phyloP scores from a whole-genome alignment of 1,140 invertebrate species.

The Kradibia gibbosae region DNA sequence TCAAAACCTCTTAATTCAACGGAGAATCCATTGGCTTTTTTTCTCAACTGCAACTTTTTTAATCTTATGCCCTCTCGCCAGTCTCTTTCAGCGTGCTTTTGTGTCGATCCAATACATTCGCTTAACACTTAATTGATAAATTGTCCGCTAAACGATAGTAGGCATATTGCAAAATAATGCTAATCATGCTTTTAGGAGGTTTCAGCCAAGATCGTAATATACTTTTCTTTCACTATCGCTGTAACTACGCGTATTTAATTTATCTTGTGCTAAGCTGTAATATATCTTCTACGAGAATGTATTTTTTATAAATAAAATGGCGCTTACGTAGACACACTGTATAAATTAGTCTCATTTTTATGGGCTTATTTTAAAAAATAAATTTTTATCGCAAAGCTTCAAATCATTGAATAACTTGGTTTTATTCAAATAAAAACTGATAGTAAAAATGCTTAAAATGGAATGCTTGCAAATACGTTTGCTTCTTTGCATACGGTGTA shows the following conservation, averaged over 20 bases:
- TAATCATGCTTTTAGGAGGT: not conserved
- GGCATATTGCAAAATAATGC: not conserved
- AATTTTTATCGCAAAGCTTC: not conserved
- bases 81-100: no score
- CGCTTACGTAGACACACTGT: not conserved
- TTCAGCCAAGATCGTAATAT: not conserved
- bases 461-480: no score
- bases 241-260: not conserved
- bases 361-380: no score
- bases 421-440: no score
- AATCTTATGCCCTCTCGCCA: no score
- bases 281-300: not conserved
- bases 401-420: not conserved
- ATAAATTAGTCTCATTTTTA: slow-evolving; percentile 13
- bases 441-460: not conserved
- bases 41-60: no score
- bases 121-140: no score
- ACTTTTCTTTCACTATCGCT: not conserved
- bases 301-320: not conserved
- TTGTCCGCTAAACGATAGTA: not conserved
- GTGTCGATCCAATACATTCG: no score
- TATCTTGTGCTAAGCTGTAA: not conserved
- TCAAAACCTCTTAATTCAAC: no score
- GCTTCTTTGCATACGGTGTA: no score
- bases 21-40: no score